A percentile compares a stretch with the other conserved stretches of the same genome.
These are phyloP conservation scores for Steinernema khuongi DNA, from an alignment of 1,140 invertebrate genomes.

Conservation along the genomic window DNA sequence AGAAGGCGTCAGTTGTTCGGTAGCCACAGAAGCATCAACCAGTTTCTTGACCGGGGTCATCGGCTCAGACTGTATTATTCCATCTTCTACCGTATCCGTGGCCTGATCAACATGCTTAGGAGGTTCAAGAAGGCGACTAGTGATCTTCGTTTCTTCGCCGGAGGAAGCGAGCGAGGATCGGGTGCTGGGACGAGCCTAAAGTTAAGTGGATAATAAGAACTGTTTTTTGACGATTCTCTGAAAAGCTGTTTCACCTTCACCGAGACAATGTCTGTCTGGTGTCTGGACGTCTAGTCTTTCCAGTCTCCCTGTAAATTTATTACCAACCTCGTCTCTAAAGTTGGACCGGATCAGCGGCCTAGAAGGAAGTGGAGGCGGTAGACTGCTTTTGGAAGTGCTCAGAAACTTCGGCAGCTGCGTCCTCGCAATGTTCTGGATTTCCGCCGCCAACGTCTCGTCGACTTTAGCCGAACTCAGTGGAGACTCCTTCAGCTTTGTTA, in stretches of 20 bases:
- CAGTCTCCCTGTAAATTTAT: too few species aligned
- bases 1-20: neutral
- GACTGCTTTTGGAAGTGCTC: neutral
- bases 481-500: neutral
- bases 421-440: neutral
- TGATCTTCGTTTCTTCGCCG: neutral
- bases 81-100: neutral
- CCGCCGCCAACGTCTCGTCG: neutral
- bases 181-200: neutral
- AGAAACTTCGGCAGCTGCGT: neutral
- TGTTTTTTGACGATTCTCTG: neutral
- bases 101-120: neutral
- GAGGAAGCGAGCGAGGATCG: neutral
- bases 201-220: neutral
- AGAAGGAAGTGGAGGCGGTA: neutral
- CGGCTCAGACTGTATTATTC: neutral
- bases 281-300: too few species aligned
- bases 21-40: neutral
- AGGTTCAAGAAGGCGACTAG: neutral
- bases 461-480: neutral
- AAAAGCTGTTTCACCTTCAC: neutral
- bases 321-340: neutral
- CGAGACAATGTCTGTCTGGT: too few species aligned
- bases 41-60: neutral
- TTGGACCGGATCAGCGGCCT: neutral